Base-by-base conservation (phyloP, 35 echinoderm and acorn worm genomes). In the Patiria miniata region DNA sequence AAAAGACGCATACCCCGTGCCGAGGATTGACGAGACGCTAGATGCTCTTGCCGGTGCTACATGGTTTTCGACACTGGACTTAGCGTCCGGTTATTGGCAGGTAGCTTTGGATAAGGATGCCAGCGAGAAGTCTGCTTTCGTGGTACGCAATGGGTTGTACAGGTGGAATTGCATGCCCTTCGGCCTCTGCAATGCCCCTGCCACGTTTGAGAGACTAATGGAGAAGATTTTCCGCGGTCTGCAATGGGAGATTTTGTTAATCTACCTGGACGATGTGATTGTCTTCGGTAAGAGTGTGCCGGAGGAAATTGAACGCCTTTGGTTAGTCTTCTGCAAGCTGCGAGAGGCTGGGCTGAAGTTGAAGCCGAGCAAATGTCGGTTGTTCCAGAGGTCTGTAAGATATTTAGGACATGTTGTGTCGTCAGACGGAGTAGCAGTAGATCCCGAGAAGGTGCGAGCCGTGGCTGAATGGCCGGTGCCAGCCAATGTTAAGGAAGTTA, bases 111-210 rank as follows among this genome's bases (percentile, higher is more conserved):
- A 83, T 32, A 18, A 51, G 19, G 61, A 83, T 1, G 91, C 51
- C 12, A 22, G 69, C 7, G 5, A 82, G 12, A 93, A 93, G 86
- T 73, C 73, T 5, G 58, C 85, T 7, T 93, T 93, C 42, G 42
- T 47, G 42, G 4, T 47, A 6, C 12, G 42, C 42, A 47, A 47
- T 47, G 42, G 79, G 16, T 76, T 91, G 29, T 91, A 68, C 59
- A 21, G 73, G 17, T 91, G 87, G 84, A 78, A 86, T 6, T 42
- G 39, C 15, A 91, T 86, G 89, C 89, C 89, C 29, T 91, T 91
- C 86, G 82, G 89, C 1, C 39, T 91, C 16, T 86, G 60, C 17
- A 86, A 86, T 51, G 89, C 82, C 10, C 60, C 90, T 7, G 47
- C 83, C 10, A 87, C 83, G 12, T 91, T 91, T 51, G 39, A 79